A percentile compares a stretch with the other conserved stretches of the same genome.
These are phyloP conservation scores for Scaeva pyrastri DNA, from an alignment of 2,888 invertebrate species.

Conservation along the genomic window DNA sequence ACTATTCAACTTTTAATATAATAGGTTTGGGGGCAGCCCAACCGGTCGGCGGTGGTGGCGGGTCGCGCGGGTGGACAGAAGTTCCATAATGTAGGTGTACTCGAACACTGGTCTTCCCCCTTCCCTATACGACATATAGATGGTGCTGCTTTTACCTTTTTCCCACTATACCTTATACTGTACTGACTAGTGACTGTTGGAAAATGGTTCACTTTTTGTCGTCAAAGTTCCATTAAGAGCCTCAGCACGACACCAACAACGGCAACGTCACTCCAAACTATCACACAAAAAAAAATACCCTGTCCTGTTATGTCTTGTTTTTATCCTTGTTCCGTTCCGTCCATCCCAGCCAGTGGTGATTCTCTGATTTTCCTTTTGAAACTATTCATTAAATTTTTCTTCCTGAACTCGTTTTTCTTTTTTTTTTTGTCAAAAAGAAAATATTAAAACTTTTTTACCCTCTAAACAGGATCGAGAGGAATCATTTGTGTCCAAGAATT, in stretches of 20 bases:
- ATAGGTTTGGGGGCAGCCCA: too few species aligned
- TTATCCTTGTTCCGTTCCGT: slow-evolving; percentile 15
- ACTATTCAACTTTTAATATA: slow-evolving; percentile 37
- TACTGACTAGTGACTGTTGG: not conserved
- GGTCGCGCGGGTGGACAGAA: too few species aligned
- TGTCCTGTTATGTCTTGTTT: slow-evolving; percentile 1
- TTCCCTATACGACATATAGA: too few species aligned
- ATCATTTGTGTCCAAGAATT: slow-evolving; percentile 1
- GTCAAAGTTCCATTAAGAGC: slow-evolving; percentile 21
- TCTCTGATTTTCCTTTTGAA: slow-evolving; percentile 18
- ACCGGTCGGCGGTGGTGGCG: not conserved
- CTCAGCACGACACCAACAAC: not conserved
- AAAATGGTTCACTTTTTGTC: slow-evolving; percentile 32
- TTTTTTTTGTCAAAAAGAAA: slow-evolving; percentile 4
- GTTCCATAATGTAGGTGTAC: not conserved
- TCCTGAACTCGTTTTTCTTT: too few species aligned
- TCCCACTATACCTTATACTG: not conserved
- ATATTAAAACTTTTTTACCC: slow-evolving; percentile 17
- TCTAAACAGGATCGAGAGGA: not conserved
- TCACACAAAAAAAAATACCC: not conserved
- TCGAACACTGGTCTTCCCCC: too few species aligned
- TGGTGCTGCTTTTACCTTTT: not conserved
- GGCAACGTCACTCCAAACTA: not conserved
- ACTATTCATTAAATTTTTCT: slow-evolving; percentile 28
- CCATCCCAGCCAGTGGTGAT: not conserved